These are phyloP conservation scores for Bostrychus sinensis DNA, from an alignment of 2,113 vertebrate genomes.

Conservation along the genomic window DNA sequence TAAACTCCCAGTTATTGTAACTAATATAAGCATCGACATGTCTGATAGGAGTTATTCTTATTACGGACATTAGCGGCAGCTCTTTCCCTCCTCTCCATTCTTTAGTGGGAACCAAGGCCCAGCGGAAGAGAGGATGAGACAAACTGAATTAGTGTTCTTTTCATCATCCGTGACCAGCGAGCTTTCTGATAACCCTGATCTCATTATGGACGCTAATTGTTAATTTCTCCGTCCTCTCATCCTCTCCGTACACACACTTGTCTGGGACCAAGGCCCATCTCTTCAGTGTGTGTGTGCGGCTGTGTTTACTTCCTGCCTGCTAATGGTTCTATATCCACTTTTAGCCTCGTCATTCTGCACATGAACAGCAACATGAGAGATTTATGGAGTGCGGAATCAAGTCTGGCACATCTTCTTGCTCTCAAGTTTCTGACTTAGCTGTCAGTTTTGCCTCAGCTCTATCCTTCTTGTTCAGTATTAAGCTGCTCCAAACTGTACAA, in stretches of 20 bases:
- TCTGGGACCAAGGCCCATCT: conserved; percentile 28
- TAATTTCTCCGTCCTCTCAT: conserved; percentile 60
- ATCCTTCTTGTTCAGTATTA: neutral
- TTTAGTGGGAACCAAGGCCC: conserved; percentile 43
- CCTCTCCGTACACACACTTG: conserved; percentile 35
- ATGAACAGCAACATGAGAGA: conserved; percentile 59
- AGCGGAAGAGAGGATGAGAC: conserved; percentile 68
- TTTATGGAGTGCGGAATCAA: conserved; percentile 60
- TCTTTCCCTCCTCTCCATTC: conserved; percentile 30
- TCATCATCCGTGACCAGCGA: conserved; percentile 77
- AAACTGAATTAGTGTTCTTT: conserved; percentile 81
- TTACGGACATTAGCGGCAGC: conserved; percentile 54
- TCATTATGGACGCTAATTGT: conserved; percentile 78
- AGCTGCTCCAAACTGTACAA: neutral
- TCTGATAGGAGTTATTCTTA: conserved; percentile 65
- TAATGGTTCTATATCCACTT: conserved; percentile 72
- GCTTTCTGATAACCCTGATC: conserved; percentile 78
- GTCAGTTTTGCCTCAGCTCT: conserved; percentile 28
- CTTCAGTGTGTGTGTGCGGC: conserved; percentile 24
- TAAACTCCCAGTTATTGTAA: conserved; percentile 49
- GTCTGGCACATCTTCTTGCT: conserved; percentile 47
- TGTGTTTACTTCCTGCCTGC: conserved; percentile 66
- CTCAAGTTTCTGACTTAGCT: conserved; percentile 44
- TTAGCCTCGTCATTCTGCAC: conserved; percentile 59
- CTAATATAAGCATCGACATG: conserved; percentile 56